Evolutionary conservation across 2,888 invertebrate species (phyloP).

Genomic region (Sussaba pulchella): DNA sequence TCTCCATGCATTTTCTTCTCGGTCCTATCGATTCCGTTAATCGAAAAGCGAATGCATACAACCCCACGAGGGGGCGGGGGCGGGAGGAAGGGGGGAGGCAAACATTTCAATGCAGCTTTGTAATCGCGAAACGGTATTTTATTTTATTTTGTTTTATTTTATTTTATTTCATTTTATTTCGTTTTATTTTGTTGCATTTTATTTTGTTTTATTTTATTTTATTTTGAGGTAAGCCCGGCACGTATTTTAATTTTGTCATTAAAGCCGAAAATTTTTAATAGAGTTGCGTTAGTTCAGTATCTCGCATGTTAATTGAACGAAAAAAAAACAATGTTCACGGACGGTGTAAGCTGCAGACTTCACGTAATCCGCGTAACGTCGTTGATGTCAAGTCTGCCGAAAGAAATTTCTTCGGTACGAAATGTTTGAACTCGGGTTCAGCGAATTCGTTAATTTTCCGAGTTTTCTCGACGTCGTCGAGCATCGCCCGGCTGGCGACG

Average conservation of each 20-base stretch:
- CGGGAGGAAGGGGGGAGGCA: not conserved
- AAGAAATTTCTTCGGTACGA: conserved; percentile 74
- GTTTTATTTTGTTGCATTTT: too few species aligned
- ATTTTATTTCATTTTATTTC: too few species aligned
- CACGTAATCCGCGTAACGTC: conserved; percentile 76
- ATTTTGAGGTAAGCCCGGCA: not conserved
- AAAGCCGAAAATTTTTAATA: too few species aligned
- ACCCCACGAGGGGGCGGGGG: too few species aligned
- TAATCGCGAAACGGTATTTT: not conserved
- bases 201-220: not conserved
- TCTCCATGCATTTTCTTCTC: not conserved
- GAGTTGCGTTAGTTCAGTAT: too few species aligned
- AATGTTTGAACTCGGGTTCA: conserved; percentile 78
- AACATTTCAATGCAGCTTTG: not conserved
- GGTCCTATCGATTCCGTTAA: conserved; percentile 8
- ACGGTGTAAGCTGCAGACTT: conserved; percentile 79
- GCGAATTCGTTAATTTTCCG: conserved; percentile 79
- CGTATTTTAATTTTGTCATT: not conserved
- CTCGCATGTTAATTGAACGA: too few species aligned
- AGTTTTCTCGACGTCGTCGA: conserved; percentile 77
- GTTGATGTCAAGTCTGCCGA: conserved; percentile 76
- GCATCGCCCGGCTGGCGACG: conserved; percentile 79
- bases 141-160: too few species aligned
- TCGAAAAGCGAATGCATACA: conserved; percentile 33
- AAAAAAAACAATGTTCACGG: too few species aligned